Evolutionary conservation across 1,140 invertebrate genomes (phyloP), one percentile per base, ranked within the genome.

Genomic region (Magallana angulata): DNA sequence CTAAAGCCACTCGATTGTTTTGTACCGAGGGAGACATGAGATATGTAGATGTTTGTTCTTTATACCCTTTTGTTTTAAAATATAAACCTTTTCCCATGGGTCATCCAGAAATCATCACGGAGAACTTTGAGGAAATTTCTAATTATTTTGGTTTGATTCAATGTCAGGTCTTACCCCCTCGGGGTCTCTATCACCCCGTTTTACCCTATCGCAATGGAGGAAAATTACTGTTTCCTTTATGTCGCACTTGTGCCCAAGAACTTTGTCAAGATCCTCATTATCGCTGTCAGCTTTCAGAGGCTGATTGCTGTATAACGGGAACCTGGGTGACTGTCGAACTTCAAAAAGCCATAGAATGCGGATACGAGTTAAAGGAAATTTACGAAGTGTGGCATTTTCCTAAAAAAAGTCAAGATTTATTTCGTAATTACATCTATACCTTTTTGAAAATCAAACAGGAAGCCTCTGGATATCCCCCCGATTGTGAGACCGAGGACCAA

Each of bases 371-470:
- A 24, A 18, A 71, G 14, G 48, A 5, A n/a, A 82, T 62, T 7
- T 86, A 81, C 57, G 76, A 86, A 3, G 85, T 86, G 62, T 86
- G 76, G 71, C 71, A 86, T 68, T 62, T 87, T 24, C 1, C 59
- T 6, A n/a, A 59, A 14, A 68, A 71, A 9, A 57, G 57, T 14
- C n/a, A 30, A 12, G 60, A 36, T 9, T n/a, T 91, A 1, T 91
- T 92, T 71, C 68, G n/a, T 11, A 57, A 56, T n/a, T 91, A 91
- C 80, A 88, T 91, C n/a, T 71, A 91, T 76, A 85, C 87, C 9
- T 92, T 87, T 86, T 58, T 91, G 62, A 90, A 90, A 59, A 83
- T 90, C 71, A 92, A 91, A 80, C 88, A 89, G 85, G 87, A 92
- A 84, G 59, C 88, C 2, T 87, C 82, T 80, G 88, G 88, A 7